A percentile compares a stretch with the other conserved stretches of the same genome.
These are phyloP conservation scores for Turritopsis rubra DNA, from an alignment of 30 jellyfish, hydroid and myxozoan genomes.

Conservation along the genomic window DNA sequence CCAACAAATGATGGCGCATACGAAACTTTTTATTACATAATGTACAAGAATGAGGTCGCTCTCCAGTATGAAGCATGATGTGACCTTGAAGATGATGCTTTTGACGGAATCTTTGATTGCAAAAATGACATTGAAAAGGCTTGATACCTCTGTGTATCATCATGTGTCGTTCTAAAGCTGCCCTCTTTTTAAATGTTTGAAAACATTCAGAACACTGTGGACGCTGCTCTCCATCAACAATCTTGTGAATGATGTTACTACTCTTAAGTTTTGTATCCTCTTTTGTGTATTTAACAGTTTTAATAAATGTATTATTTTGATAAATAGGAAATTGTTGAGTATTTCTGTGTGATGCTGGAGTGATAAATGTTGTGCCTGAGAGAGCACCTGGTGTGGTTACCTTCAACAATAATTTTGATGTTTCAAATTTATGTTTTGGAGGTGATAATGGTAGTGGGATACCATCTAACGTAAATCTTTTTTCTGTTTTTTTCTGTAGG, in stretches of 20 bases:
- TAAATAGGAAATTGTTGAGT: slow-evolving; percentile 23
- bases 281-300: not conserved
- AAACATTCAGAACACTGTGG: slow-evolving; percentile 40
- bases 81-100: slow-evolving; percentile 39
- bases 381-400: not conserved
- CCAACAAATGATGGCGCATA: slow-evolving; percentile 36
- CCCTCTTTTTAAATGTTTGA: slow-evolving; percentile 33
- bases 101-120: slow-evolving; percentile 32
- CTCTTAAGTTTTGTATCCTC: slow-evolving; percentile 11
- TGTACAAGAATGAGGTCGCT: slow-evolving; percentile 41
- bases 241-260: not conserved
- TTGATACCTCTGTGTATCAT: slow-evolving; percentile 35
- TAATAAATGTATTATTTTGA: not conserved
- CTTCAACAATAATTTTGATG: slow-evolving; percentile 17
- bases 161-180: slow-evolving; percentile 38
- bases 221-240: slow-evolving; percentile 23
- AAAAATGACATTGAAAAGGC: slow-evolving; percentile 38
- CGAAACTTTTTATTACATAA: slow-evolving; percentile 26
- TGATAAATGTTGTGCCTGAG: not conserved
- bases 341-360: not conserved
- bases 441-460: not conserved
- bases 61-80: slow-evolving; percentile 33
- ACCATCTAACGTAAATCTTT: not conserved
- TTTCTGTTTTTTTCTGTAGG: not conserved
- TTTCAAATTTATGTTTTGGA: not conserved